Evolutionary conservation across 2,113 vertebrate species (phyloP), one percentile per base, ranked within the genome.

Genomic region (Pithys albifrons): DNA sequence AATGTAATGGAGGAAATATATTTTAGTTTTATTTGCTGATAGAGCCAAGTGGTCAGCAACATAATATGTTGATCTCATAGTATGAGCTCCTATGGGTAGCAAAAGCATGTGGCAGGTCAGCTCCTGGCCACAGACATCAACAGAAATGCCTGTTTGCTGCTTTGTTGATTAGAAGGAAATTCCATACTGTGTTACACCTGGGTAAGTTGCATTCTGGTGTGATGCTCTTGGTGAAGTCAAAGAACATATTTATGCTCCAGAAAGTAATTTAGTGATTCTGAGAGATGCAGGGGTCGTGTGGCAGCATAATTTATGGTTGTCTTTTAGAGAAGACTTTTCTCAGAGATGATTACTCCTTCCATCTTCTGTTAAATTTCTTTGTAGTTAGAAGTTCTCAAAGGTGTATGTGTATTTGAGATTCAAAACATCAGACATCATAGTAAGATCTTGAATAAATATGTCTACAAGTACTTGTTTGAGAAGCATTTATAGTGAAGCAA

Each of bases 351-450:
- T 64, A 55, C 3, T 70, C 4, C 17, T 78, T 73, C 46, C 5
- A 6, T 55, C 14, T 17, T 75, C 19, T n/a, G 5, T 61, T 67
- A 65, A 67, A 11, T 82, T 93, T 79, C 45, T 28, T 55, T 65
- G 14, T 28, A 61, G 52, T 52, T 49, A 57, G 39, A 89, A 72
- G n/a, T 41, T 76, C 31, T 89, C 25, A 61, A 81, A 89, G 17
- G 45, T 11, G 2, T 49, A 19, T 0, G 0, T 35, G 27, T 49
- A 19, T 71, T 61, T 89, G 22, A 17, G 35, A 41, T 13, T 13
- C 22, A 69, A 45, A 64, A 17, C 16, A 19, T 61, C 29, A 35
- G 58, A 82, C 72, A 24, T 24, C 12, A 27, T 25, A 61, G 45
- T 33, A 72, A n/a, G 81, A 45, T 55, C 62, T 75, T 75, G 51